Base-by-base conservation (phyloP, 2,797 vertebrate genomes). In the Threskiornis aethiopicus region DNA sequence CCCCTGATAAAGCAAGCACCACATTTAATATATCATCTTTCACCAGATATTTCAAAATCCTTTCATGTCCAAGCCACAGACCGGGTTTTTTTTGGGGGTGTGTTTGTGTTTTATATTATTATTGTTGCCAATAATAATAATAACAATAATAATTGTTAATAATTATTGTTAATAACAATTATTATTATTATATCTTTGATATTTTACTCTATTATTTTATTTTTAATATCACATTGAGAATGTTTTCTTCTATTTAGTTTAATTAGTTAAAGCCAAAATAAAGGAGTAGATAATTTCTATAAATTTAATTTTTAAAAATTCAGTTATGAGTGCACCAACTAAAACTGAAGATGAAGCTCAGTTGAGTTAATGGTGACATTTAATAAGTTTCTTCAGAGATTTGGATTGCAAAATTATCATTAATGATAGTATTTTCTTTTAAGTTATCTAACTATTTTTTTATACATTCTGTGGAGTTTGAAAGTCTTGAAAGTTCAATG, bases 61-160 rank as follows among this genome's bases (percentile, higher is more conserved):
- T 13, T n/a, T 87, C 24, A 66, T 8, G 8, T 49, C 20, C 7
- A 51, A 22, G 3, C 2, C 6, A 67, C 2, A 1, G 10, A 24
- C 13, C 59, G 5, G 3, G 3, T 5, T 25, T 46, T 42, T 21
- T 20, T 9, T 3, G 4, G 3, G 3, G 2, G 8, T 6, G 7
- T n/a, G 28, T 37, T 58, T 57, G 10, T 46, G 11, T 16, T 47
- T 59, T 54, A 8, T 54, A 52, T n/a, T 29, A 54, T 20, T n/a
- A 37, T 16, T 28, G 26, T 31, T 3, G 9, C 16, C 6, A 42
- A 9, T 9, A 37, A 14, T 33, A 55, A 52, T 22, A 49, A 49
- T 22, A 49, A 14, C 11, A 49, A 49, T 24, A 49, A 47, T 47
- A 47, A 24, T 49, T 41, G 12, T 41, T 41, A 41, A 41, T 41